A percentile compares a stretch with the other conserved stretches of the same genome.
Conservation (phyloP, 2,113 vertebrate species). For the Eulemur macaco region DNA sequence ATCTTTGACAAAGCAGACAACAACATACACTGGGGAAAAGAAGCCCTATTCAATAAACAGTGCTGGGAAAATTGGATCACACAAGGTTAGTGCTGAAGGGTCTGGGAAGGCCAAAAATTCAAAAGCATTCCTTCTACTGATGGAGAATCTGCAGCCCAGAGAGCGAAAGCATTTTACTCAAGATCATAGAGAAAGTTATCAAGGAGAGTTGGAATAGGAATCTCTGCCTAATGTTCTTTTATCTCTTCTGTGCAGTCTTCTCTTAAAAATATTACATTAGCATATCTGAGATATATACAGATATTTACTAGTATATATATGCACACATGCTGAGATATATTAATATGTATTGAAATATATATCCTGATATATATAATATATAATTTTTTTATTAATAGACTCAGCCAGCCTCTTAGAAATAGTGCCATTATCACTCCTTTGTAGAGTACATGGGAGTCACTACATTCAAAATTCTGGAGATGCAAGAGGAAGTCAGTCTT, state of each 20-base stretch:
- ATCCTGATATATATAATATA: neutral
- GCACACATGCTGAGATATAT: neutral
- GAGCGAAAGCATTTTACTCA: neutral
- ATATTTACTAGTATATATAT: neutral
- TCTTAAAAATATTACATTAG: neutral
- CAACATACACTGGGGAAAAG: no score
- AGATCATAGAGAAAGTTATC: neutral
- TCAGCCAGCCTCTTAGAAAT: neutral
- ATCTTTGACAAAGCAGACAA: no score
- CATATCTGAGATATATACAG: neutral
- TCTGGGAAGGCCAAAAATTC: neutral
- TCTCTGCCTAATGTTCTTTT: neutral
- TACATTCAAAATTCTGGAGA: neutral
- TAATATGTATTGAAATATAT: neutral
- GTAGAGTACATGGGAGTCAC: neutral
- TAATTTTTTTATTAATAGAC: neutral
- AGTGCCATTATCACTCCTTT: neutral
- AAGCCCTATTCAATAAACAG: no score
- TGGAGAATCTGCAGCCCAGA: neutral
- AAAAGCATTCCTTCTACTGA: neutral
- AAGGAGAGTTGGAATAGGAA: neutral
- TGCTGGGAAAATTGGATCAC: neutral
- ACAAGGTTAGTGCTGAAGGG: neutral
- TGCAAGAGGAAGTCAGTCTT: neutral
- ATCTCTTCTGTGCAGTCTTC: neutral